Conservation (phyloP, 2,797 vertebrate species). For the Poeciliopsis paucimaculata region DNA sequence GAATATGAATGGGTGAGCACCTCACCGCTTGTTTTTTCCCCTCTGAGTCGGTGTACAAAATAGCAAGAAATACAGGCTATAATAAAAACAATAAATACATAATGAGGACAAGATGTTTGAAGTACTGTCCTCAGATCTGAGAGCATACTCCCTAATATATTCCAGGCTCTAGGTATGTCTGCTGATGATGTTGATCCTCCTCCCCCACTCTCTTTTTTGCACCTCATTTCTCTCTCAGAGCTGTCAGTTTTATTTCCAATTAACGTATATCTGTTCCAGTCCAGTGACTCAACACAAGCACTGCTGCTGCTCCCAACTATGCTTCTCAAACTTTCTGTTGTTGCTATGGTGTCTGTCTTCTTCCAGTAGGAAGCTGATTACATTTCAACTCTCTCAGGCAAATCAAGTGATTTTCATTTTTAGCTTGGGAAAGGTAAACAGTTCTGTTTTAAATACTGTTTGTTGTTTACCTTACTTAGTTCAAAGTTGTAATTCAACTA, state of each 20-base stretch:
- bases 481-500: not conserved
- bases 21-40: slow-evolving; percentile 4
- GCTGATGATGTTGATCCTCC: slow-evolving; percentile 64
- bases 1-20: slow-evolving; percentile 31
- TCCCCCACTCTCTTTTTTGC: slow-evolving; percentile 28
- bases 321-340: slow-evolving; percentile 82
- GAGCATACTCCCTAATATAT: slow-evolving; percentile 76
- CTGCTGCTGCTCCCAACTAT: slow-evolving; percentile 66
- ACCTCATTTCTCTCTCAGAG: slow-evolving; percentile 76
- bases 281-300: slow-evolving; percentile 79
- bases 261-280: slow-evolving; percentile 90
- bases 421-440: slow-evolving; percentile 39
- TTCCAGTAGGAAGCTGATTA: slow-evolving; percentile 39
- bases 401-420: slow-evolving; percentile 36
- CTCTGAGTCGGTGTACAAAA: slow-evolving; percentile 44
- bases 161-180: slow-evolving; percentile 79
- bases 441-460: slow-evolving; percentile 20
- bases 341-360: slow-evolving; percentile 83
- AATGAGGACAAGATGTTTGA: slow-evolving; percentile 80
- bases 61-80: slow-evolving; percentile 39
- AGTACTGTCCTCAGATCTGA: slow-evolving; percentile 77
- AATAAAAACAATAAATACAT: slow-evolving; percentile 80
- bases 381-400: slow-evolving; percentile 49
- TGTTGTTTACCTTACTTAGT: not conserved
- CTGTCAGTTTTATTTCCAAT: slow-evolving; percentile 92